Percentiles rank a stretch among this genome's conserved stretches.
Conservation (phyloP, 1,140 invertebrate genomes). For the Diorhabda carinulata region DNA sequence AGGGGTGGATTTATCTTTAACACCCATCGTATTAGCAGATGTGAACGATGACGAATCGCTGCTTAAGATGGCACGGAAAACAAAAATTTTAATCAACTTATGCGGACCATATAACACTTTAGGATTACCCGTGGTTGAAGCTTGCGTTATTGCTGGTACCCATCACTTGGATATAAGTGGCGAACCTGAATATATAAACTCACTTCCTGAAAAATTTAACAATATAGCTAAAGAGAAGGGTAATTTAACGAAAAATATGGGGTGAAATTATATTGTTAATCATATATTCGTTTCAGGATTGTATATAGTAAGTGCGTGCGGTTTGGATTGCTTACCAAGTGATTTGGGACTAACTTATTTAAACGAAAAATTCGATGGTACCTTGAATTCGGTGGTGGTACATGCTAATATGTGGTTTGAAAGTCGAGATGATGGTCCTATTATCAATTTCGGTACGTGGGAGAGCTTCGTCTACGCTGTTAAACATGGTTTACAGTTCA, state of each 20-base stretch:
- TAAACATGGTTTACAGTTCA: no score
- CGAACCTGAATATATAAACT: constrained; percentile 83
- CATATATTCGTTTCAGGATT: constrained; percentile 48
- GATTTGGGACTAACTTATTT: constrained; percentile 78
- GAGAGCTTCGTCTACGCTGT: constrained; percentile 47
- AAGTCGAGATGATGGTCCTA: constrained; percentile 35
- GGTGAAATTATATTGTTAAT: no score
- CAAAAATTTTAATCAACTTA: constrained; percentile 76
- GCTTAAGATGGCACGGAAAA: constrained; percentile 66
- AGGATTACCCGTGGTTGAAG: constrained; percentile 85
- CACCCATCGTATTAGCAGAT: constrained; percentile 74
- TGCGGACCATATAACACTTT: constrained; percentile 85
- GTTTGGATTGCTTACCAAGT: constrained; percentile 82
- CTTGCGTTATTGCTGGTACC: constrained; percentile 74
- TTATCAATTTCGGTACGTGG: constrained; percentile 75
- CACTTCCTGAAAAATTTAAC: constrained; percentile 66
- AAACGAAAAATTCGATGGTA: constrained; percentile 68
- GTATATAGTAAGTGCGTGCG: constrained; percentile 84
- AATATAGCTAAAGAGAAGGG: constrained; percentile 70
- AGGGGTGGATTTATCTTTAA: constrained; percentile 59
- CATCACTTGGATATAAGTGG: constrained; percentile 89
- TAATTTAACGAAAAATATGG: neutral
- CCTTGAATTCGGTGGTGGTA: constrained; percentile 71
- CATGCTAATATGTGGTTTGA: constrained; percentile 55
- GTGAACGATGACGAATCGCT: constrained; percentile 67